These are phyloP conservation scores for Sapayoa aenigma DNA, from an alignment of 2,113 vertebrate species.

Conservation along the genomic window DNA sequence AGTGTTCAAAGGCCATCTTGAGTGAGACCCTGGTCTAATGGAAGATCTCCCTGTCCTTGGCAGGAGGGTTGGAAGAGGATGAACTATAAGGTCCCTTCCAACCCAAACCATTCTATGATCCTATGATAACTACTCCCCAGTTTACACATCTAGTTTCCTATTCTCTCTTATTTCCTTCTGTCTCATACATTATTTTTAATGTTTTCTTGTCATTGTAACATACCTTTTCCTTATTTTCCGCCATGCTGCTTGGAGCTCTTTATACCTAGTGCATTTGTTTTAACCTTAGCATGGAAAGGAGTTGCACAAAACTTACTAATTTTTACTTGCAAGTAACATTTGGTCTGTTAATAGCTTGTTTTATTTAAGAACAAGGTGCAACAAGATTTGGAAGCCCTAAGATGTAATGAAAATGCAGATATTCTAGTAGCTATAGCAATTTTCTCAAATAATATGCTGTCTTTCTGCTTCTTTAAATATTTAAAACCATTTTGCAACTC, in stretches of 20 bases:
- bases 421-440: background rate
- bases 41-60: background rate
- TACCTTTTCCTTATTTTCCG: background rate
- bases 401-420: background rate
- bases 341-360: background rate
- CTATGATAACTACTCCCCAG: background rate
- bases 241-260: background rate
- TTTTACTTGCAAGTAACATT: background rate
- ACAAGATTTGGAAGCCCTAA: background rate
- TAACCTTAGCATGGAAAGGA: background rate
- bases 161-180: background rate
- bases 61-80: background rate
- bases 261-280: background rate
- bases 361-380: background rate
- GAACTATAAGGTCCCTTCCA: background rate
- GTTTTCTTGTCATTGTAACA: background rate
- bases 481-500: slow-evolving; percentile 35
- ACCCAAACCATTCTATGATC: background rate
- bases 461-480: slow-evolving; percentile 40
- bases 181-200: background rate
- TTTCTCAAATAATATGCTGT: background rate
- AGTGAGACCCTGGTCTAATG: background rate
- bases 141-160: background rate
- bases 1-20: background rate
- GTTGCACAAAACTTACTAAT: background rate